phyloP scores from a whole-genome alignment of 2,888 invertebrate species.

The Brachynemurus nebulosus region DNA sequence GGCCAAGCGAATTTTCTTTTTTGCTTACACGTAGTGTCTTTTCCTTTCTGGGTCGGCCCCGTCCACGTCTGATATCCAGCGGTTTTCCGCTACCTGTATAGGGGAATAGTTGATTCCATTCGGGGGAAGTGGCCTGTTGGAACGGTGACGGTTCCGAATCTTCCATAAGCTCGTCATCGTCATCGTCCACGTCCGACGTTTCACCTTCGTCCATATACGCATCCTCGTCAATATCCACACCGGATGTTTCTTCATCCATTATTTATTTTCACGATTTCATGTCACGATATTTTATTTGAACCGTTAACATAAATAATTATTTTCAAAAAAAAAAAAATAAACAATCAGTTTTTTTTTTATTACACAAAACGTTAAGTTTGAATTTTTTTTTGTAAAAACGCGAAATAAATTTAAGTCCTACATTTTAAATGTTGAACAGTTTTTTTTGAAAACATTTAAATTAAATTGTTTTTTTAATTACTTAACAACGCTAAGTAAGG shows the following conservation, averaged over 20 bases:
- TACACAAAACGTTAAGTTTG: no score
- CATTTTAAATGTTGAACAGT: not conserved
- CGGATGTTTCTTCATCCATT: slow-evolving; percentile 31
- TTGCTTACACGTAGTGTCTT: slow-evolving; percentile 32
- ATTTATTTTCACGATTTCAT: no score
- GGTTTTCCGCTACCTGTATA: slow-evolving; percentile 46
- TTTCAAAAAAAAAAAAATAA: no score
- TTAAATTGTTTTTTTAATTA: not conserved
- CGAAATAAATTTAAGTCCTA: no score
- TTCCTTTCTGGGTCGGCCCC: slow-evolving; percentile 68
- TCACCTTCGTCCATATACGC: slow-evolving; percentile 62
- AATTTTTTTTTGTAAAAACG: no score
- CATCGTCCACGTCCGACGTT: slow-evolving; percentile 60
- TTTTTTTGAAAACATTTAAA: no score
- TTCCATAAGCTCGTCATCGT: slow-evolving; percentile 44
- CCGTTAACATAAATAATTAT: no score
- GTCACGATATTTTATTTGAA: no score
- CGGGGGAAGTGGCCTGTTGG: slow-evolving; percentile 37
- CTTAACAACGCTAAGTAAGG: not conserved
- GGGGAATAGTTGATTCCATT: slow-evolving; percentile 49
- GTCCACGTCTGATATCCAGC: slow-evolving; percentile 51
- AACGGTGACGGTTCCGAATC: slow-evolving; percentile 37
- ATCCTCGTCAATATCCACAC: slow-evolving; percentile 40
- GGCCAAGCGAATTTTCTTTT: slow-evolving; percentile 22
- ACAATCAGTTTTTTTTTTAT: no score